phyloP scores from a whole-genome alignment of 2,888 invertebrate genomes.

The Heteromurus nitidus region DNA sequence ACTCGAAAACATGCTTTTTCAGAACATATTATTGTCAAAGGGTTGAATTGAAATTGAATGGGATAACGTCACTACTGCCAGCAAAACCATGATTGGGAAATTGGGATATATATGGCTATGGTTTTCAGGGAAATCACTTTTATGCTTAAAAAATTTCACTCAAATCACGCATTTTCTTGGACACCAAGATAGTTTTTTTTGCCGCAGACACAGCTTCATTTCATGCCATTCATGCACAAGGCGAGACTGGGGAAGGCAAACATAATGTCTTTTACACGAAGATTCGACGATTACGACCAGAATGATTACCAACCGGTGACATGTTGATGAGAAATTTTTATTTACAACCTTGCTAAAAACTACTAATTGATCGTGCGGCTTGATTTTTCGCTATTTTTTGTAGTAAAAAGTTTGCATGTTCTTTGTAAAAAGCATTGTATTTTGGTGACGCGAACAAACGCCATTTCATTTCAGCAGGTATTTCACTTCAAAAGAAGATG shows the following conservation, averaged over 20 bases:
- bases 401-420: not conserved
- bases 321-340: not conserved
- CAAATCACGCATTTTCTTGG: too few relatives aligned
- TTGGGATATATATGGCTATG: not conserved
- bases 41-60: too few relatives aligned
- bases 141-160: not conserved
- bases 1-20: too few relatives aligned
- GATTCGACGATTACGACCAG: not conserved
- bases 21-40: too few relatives aligned
- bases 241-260: not conserved
- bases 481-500: not conserved
- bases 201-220: not conserved
- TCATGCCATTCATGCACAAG: not conserved
- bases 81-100: too few relatives aligned
- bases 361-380: not conserved
- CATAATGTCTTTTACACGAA: not conserved
- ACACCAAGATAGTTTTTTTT: not conserved
- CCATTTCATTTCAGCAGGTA: not conserved
- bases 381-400: not conserved
- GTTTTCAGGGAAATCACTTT: not conserved
- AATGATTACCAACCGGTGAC: not conserved
- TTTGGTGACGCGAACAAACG: not conserved
- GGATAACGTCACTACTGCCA: too few relatives aligned
- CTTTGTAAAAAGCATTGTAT: not conserved
- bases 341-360: slow-evolving; percentile 4